Evolutionary conservation across 37 sponge, comb jelly and placozoan genomes (phyloP).

Genomic region (Dysidea cf. avara): DNA sequence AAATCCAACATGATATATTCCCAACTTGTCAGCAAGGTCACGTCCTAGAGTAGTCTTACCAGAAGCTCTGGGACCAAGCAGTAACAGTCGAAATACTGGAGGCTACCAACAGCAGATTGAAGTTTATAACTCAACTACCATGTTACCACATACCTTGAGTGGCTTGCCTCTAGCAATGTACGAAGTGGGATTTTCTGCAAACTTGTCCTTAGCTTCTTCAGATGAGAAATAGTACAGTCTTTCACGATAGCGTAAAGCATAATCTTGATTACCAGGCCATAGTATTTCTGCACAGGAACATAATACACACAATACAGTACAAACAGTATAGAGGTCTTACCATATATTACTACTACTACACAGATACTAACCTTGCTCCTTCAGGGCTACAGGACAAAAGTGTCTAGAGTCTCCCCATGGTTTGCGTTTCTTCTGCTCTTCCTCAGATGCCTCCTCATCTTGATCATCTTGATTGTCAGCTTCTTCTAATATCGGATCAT

Average conservation of each 20-base stretch:
- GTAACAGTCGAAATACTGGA: conserved; percentile 81
- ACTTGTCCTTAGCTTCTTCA: conserved; percentile 86
- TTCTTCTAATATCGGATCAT: conserved; percentile 56
- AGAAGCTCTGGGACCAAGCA: conserved; percentile 75
- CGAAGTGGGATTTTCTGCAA: conserved; percentile 46
- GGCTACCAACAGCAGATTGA: conserved; percentile 37
- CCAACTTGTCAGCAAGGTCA: conserved; percentile 56
- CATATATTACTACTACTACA: conserved; percentile 73
- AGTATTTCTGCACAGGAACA: neutral
- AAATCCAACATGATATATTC: conserved; percentile 89
- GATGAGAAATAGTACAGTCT: conserved; percentile 79
- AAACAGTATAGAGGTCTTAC: too few relatives aligned
- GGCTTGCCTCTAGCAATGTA: conserved; percentile 45
- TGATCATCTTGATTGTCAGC: conserved; percentile 43
- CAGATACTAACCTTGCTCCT: conserved; percentile 73
- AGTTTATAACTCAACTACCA: neutral
- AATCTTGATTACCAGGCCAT: conserved; percentile 27
- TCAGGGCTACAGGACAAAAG: conserved; percentile 93
- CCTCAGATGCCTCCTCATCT: conserved; percentile 56
- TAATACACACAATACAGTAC: too few relatives aligned
- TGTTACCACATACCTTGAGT: conserved; percentile 32
- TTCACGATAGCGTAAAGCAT: conserved; percentile 69
- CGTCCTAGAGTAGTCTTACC: conserved; percentile 85
- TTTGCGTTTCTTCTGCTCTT: conserved; percentile 26
- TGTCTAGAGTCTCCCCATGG: conserved; percentile 88